Evolutionary conservation across 2,888 invertebrate species (phyloP).

Genomic region (Polyommatus iphigenia): DNA sequence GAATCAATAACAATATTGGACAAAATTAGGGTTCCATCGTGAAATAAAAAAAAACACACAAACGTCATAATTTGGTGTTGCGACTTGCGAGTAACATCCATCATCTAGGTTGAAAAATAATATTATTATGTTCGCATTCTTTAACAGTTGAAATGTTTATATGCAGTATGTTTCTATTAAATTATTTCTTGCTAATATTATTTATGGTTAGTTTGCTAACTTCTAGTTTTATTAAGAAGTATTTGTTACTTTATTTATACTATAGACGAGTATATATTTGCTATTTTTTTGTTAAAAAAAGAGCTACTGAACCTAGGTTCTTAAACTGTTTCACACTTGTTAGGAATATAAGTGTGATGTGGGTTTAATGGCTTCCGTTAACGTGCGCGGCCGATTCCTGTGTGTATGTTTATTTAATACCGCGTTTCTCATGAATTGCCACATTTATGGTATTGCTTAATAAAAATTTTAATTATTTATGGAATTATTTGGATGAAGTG

Average conservation of each 20-base stretch:
- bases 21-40: conserved; percentile 14
- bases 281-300: too few relatives aligned
- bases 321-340: background rate
- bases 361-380: conserved; percentile 23
- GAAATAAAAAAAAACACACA: background rate
- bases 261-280: too few relatives aligned
- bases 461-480: background rate
- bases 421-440: conserved; percentile 18
- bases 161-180: too few relatives aligned
- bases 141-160: too few relatives aligned
- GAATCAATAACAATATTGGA: conserved; percentile 51
- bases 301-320: background rate
- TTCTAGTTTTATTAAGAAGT: too few relatives aligned
- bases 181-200: too few relatives aligned
- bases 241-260: too few relatives aligned
- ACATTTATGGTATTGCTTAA: background rate
- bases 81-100: too few relatives aligned
- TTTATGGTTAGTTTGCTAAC: too few relatives aligned
- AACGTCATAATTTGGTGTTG: too few relatives aligned
- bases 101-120: too few relatives aligned
- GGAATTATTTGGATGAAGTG: background rate
- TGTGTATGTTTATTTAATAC: conserved; percentile 19
- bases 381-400: conserved; percentile 3
- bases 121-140: too few relatives aligned
- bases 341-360: conserved; percentile 6